A percentile compares a stretch with the other conserved stretches of the same genome.
Conservation (phyloP, 30 jellyfish, hydroid and myxozoan genomes). For the Turritopsis dohrnii region DNA sequence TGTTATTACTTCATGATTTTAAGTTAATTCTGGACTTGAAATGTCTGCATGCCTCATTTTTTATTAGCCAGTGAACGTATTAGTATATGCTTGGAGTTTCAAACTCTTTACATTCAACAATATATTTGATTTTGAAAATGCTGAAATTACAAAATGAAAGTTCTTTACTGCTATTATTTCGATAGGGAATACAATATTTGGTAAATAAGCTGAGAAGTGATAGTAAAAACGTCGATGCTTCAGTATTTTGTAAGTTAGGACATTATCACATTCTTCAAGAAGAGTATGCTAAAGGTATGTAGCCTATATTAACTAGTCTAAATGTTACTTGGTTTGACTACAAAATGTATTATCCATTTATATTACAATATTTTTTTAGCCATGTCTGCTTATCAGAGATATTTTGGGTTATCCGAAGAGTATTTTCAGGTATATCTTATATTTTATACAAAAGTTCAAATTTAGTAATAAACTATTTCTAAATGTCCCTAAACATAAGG, state of each 20-base stretch:
- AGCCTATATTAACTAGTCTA: too few species aligned
- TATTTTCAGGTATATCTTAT: slow-evolving; percentile 70
- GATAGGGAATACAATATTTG: slow-evolving; percentile 75
- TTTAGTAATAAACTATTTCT: not conserved
- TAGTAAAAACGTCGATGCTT: slow-evolving; percentile 85
- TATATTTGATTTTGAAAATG: not conserved
- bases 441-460: not conserved
- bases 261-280: slow-evolving; percentile 93
- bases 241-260: slow-evolving; percentile 84
- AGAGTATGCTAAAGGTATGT: slow-evolving; percentile 87
- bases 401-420: slow-evolving; percentile 88
- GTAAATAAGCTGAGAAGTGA: slow-evolving; percentile 69
- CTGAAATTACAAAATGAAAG: not conserved
- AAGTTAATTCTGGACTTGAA: too few species aligned
- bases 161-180: not conserved
- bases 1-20: too few species aligned
- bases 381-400: slow-evolving; percentile 97
- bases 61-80: too few species aligned
- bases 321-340: not conserved
- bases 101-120: too few species aligned
- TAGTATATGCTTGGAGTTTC: too few species aligned
- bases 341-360: too few species aligned
- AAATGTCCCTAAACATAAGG: too few species aligned
- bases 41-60: too few species aligned
- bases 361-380: slow-evolving; percentile 68